Base-by-base conservation (phyloP, 2,888 invertebrate genomes). In the Hermaeophaga mercurialis region DNA sequence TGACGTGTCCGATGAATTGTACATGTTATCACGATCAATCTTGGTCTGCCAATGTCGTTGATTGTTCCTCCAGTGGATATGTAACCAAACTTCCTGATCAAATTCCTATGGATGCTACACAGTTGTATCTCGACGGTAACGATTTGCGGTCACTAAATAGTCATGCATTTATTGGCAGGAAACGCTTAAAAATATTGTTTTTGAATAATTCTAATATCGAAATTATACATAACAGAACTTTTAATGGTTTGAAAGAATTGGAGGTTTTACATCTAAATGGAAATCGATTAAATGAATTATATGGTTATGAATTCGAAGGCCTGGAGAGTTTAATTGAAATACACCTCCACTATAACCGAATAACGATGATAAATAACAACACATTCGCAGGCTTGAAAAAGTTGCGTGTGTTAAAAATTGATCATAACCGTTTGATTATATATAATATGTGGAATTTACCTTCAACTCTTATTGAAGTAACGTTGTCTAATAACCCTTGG, bases 31-130 rank as follows among this genome's bases (percentile, higher is more conserved):
- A 91, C 73, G 93, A 94, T 77, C 89, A 90, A 73, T 87, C 89
- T 17, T 93, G 91, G 90, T 85, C 87, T 38, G 90, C 90, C 14
- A 92, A 92, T 79, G 89, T 92, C 43, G 91, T 92, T 46, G 91
- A 91, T 76, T 92, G 92, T 73, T 88, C 89, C 43, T 68, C 80
- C 58, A 84, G 87, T 62, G 88, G 86, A 45, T 88, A 89, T 75
- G 79, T 83, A 45, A 84, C 84, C 70, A 81, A 80, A 70, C 80
- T 92, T 65, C 91, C 91, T 14, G 88, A 89, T 64, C 85, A 87
- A 79, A 89, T 94, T 73, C 94, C 94, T 7, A 93, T 94, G 91
- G 91, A 92, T 74, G 90, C 92, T 57, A 92, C 93, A n/a, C 88
- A 91, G 73, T 81, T 94, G 64, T 91, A 90, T 73, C 81, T 94